Percentiles rank a stretch among this genome's conserved stretches.
phyloP scores from a whole-genome alignment of 1,140 invertebrate genomes.

The Procambarus clarkii region DNA sequence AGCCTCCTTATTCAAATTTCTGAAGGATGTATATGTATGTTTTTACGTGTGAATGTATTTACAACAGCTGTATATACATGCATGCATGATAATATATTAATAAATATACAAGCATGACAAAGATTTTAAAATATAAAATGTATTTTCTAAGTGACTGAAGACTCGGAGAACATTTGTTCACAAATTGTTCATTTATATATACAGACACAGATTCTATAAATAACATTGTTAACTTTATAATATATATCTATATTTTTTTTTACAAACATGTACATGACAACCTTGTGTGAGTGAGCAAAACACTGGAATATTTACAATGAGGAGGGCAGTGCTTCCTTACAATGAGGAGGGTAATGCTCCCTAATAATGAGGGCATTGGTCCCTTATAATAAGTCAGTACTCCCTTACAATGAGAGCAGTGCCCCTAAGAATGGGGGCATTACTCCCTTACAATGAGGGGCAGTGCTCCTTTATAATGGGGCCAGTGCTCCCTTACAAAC shows the following conservation, averaged over 20 bases:
- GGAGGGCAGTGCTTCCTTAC: neutral
- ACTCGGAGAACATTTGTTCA: neutral
- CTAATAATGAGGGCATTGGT: neutral
- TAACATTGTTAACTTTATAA: constrained; percentile 61
- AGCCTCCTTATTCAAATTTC: no score
- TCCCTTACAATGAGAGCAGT: no score
- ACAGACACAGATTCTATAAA: constrained; percentile 66
- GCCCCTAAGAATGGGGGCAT: neutral
- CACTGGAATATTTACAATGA: constrained; percentile 7
- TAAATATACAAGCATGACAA: neutral
- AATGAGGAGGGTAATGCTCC: neutral
- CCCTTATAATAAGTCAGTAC: no score
- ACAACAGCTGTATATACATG: neutral
- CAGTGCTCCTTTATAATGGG: no score
- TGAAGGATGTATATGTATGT: no score
- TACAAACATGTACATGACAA: constrained; percentile 62
- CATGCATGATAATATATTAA: neutral
- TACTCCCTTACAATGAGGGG: neutral
- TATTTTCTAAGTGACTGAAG: constrained; percentile 37
- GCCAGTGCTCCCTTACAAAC: no score
- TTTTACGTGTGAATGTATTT: no score
- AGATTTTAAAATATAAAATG: neutral
- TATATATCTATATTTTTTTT: constrained; percentile 66
- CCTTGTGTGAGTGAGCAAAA: constrained; percentile 67
- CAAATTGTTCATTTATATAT: constrained; percentile 53